Evolutionary conservation across 30 jellyfish, hydroid and myxozoan species (phyloP), one percentile per base, ranked within the genome.

Genomic region (Pelagia noctiluca): DNA sequence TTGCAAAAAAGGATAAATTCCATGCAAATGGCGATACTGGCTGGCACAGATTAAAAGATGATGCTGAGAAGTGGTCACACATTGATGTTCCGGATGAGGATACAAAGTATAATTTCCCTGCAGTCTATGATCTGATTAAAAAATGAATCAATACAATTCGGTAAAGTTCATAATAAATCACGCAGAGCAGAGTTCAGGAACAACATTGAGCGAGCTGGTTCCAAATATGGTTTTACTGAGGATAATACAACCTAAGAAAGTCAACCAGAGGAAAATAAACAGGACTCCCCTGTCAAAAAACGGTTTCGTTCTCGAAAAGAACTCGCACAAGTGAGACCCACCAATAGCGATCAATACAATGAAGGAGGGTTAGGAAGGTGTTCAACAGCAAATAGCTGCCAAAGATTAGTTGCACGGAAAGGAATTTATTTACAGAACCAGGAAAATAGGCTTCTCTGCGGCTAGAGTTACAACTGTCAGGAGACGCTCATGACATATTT

Each of bases 401-500:
- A 60, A n/a, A 60, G 72, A 26, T 26, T 60, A 26, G 35, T n/a
- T 22, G 72, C 30, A 26, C 30, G 72, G 21, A 60, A n/a, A 26
- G 72, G 23, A 22, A 26, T 26, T 22, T 60, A 60, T 26, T 26
- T 60, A 24, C 30, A 60, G 30, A 22, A n/a, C 72, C 72, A 12
- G 35, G 35, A 60, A n/a, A 10, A 60, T 60, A 60, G 72, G 72
- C 72, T 60, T 22, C 72, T n/a, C 35, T 8, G 35, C 72, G 72
- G 34, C 72, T 60, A 26, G 35, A 26, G 35, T n/a, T 60, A 24
- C 34, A 22, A 60, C 72, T 60, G 30, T 60, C 72, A 60, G 72
- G 72, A n/a, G 72, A 60, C 30, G 72, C 72, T 22, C 72, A 60
- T 60, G 72, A 60, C 72, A 60, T 60, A n/a, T 60, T n/a, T 60